These are phyloP conservation scores for Andrena cerasifolii DNA, from an alignment of 1,140 invertebrate genomes.

Conservation along the genomic window DNA sequence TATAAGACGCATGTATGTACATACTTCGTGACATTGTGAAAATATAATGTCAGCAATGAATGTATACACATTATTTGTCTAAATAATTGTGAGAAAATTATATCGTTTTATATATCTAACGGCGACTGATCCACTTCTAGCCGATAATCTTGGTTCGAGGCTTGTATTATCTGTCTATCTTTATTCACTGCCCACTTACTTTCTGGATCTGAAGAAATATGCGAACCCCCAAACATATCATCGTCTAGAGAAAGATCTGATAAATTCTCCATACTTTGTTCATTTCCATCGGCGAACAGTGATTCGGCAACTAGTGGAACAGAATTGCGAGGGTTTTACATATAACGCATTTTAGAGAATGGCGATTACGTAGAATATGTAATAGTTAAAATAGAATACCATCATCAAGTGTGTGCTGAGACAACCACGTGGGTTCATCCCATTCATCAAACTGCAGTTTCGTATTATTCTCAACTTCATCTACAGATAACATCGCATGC, in stretches of 20 bases:
- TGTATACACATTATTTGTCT: not conserved
- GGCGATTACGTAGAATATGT: not conserved
- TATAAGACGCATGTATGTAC: conserved; percentile 11
- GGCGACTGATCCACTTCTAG: conserved; percentile 81
- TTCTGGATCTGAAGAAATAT: conserved; percentile 84
- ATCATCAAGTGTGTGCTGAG: conserved; percentile 72
- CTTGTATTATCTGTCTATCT: conserved; percentile 50
- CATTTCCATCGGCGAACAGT: conserved; percentile 59
- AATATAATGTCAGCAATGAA: not conserved
- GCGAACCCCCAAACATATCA: conserved; percentile 76
- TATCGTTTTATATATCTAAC: conserved; percentile 35
- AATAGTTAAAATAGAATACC: conserved; percentile 55
- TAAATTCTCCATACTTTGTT: conserved; percentile 72
- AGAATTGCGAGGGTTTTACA: not conserved
- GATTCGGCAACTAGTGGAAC: conserved; percentile 58
- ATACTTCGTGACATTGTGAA: conserved; percentile 16
- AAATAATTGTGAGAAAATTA: conserved; percentile 25
- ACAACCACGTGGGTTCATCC: conserved; percentile 79
- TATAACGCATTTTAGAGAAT: not conserved
- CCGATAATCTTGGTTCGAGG: conserved; percentile 69
- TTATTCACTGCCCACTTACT: conserved; percentile 83
- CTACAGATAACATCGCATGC: conserved; percentile 77
- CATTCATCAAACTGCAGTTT: conserved; percentile 83
- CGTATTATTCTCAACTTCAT: conserved; percentile 80
- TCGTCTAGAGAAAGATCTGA: conserved; percentile 81